These are phyloP conservation scores for Hippopotamyrus pictus DNA, from an alignment of 2,797 vertebrate genomes.

Conservation along the genomic window DNA sequence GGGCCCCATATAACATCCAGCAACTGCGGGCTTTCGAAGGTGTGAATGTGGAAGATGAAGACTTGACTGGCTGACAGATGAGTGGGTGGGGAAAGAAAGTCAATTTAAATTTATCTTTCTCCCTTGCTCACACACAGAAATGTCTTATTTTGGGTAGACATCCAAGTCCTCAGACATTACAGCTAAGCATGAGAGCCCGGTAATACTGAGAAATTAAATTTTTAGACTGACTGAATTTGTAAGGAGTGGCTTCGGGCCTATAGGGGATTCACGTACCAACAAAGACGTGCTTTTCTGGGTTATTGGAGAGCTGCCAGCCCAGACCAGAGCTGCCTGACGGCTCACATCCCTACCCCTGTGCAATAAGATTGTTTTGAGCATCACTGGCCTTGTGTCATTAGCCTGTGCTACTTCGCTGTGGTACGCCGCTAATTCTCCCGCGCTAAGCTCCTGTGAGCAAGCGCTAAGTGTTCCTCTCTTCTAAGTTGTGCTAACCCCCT, in stretches of 20 bases:
- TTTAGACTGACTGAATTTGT: background rate
- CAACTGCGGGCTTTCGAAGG: background rate
- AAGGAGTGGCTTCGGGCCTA: background rate
- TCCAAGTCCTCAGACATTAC: background rate
- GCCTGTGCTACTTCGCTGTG: background rate
- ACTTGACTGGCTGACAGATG: constrained; percentile 13
- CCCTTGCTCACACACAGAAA: background rate
- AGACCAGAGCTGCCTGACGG: background rate
- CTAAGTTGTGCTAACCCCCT: background rate
- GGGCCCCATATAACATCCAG: background rate
- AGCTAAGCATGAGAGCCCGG: background rate
- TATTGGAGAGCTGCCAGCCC: background rate
- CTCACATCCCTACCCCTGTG: background rate
- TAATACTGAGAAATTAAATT: background rate
- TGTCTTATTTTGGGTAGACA: background rate
- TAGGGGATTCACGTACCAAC: background rate
- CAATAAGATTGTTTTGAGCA: background rate
- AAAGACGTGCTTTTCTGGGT: background rate
- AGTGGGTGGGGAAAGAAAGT: background rate
- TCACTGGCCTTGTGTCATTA: too few relatives aligned
- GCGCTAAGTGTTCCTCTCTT: background rate
- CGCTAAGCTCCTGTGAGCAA: background rate
- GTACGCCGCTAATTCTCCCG: background rate
- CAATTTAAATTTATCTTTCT: constrained; percentile 16
- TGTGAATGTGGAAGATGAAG: background rate